Evolutionary conservation across 1,140 invertebrate species (phyloP), one percentile per base, ranked within the genome.

Genomic region (Ceratitis capitata): DNA sequence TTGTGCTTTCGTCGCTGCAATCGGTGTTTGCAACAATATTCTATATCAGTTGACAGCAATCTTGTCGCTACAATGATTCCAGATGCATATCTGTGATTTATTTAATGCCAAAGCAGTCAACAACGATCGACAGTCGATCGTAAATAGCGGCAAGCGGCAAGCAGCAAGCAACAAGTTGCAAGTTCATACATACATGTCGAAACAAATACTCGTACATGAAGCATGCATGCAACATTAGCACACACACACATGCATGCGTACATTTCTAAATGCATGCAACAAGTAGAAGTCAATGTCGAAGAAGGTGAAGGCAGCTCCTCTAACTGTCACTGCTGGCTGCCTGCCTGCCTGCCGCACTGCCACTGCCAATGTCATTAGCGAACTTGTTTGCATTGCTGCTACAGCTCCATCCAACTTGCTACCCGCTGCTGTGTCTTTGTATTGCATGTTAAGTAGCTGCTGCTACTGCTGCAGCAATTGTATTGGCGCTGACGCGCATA

Each of bases 81-180:
- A 78, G 69, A 78, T 78, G 39, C 35, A 45, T 78, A 78, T 78
- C 69, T 78, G 39, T 78, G 69, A 78, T 78, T 78, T 78, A 78
- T 78, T 78, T 78, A 78, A 78, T 78, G 69, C 69, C 69, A 78
- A 78, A 45, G 19, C 39, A 78, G 69, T 45, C 69, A 78, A 78
- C 69, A 47, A 78, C 69, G 69, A 78, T 78, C 69, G 69, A 78
- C 69, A 78, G 69, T 78, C 69, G 69, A 78, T 78, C 69, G 69
- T 69, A 69, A 69, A 69, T 29, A 69, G 61, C n/a, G n/a, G n/a
- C 51, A 19, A 53, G 51, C 51, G 16, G 51, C 61, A 26, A 26
- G 56, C 3, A 58, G 23, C 56, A 35, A 35, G 61, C 61, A 69
- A 16, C 61, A 35, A 69, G 32, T 29, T 35, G 61, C 61, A 19